Evolutionary conservation across 1,140 invertebrate species (phyloP), one percentile per base, ranked within the genome.

Genomic region (Bombus waltoni): DNA sequence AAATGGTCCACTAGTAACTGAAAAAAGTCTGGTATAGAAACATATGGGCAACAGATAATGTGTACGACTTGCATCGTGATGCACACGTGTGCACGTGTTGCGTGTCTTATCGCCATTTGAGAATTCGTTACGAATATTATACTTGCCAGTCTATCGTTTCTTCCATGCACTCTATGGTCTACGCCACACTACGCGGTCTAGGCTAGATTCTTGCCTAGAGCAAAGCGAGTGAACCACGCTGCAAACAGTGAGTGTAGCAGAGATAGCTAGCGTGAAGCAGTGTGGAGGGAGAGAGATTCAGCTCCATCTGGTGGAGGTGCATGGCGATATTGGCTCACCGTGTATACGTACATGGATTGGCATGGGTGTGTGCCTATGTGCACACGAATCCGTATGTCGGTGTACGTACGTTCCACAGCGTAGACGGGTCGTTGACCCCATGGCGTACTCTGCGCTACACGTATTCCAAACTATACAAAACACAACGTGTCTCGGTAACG

Each of bases 351-450:
- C 22, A 65, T 22, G 71, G 59, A 28, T 59, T 1, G 32, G 11
- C 10, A 18, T 32, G 32, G 4, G 35, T n/a, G 57, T 62, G 15
- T 11, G 57, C 35, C 28, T 70, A 62, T 82, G 59, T 81, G 82
- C 73, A n/a, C 65, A 70, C 65, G 28, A 8, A 3, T 15, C 22
- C 38, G 35, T 78, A 32, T 78, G 47, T 78, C 35, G 32, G n/a
- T 75, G 70, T 89, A 85, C 85, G 84, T 87, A 74, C 88, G 86
- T 92, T 92, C 76, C 89, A 89, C 71, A 91, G 89, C 83, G 90
- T 93, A 94, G 93, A 94, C 94, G 93, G 94, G 93, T 94, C 94
- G 89, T 93, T 92, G 94, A 94, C 93, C 94, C 80, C 90, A 70
- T 79, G 88, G 90, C 90, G 91, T 89, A 91, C 92, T 93, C 91